These are phyloP conservation scores for Tridacna crocea DNA, from an alignment of 2,888 invertebrate genomes.

Conservation along the genomic window DNA sequence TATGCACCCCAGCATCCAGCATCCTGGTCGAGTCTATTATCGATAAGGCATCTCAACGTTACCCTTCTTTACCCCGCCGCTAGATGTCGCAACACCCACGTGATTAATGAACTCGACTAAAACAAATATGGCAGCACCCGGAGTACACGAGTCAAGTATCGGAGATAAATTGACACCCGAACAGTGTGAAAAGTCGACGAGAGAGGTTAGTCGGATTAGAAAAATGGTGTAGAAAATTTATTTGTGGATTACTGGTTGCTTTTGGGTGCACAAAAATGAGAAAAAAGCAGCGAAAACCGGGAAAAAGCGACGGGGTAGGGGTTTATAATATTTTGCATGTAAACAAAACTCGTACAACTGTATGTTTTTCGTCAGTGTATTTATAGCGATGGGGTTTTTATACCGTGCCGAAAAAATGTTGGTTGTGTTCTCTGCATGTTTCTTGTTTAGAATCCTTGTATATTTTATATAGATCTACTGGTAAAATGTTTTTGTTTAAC, in stretches of 20 bases:
- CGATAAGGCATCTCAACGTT: slow-evolving; percentile 7
- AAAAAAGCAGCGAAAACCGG: slow-evolving; percentile 60
- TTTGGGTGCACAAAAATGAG: slow-evolving; percentile 58
- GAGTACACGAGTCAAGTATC: slow-evolving; percentile 40
- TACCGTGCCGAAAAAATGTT: slow-evolving; percentile 8
- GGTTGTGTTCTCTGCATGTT: slow-evolving; percentile 23
- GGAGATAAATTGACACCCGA: slow-evolving; percentile 39
- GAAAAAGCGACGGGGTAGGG: slow-evolving; percentile 62
- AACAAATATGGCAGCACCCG: slow-evolving; percentile 67
- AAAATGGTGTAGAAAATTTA: slow-evolving; percentile 43
- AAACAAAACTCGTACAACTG: slow-evolving; percentile 5
- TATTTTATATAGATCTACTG: neutral
- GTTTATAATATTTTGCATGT: slow-evolving; percentile 25
- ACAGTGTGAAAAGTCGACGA: slow-evolving; percentile 41
- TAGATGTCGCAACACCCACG: slow-evolving; percentile 42
- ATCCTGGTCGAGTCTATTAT: slow-evolving; percentile 23
- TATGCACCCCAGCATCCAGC: slow-evolving; percentile 21
- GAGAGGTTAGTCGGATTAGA: slow-evolving; percentile 53
- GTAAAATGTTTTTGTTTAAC: neutral
- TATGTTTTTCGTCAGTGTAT: slow-evolving; percentile 19
- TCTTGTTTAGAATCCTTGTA: slow-evolving; percentile 4
- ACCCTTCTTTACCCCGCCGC: slow-evolving; percentile 41
- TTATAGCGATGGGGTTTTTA: slow-evolving; percentile 11
- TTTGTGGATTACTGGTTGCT: slow-evolving; percentile 57
- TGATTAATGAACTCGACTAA: slow-evolving; percentile 60